A percentile compares a stretch with the other conserved stretches of the same genome.
These are phyloP conservation scores for Drosophila neotestacea DNA, from an alignment of 2,888 invertebrate genomes.

Conservation along the genomic window DNA sequence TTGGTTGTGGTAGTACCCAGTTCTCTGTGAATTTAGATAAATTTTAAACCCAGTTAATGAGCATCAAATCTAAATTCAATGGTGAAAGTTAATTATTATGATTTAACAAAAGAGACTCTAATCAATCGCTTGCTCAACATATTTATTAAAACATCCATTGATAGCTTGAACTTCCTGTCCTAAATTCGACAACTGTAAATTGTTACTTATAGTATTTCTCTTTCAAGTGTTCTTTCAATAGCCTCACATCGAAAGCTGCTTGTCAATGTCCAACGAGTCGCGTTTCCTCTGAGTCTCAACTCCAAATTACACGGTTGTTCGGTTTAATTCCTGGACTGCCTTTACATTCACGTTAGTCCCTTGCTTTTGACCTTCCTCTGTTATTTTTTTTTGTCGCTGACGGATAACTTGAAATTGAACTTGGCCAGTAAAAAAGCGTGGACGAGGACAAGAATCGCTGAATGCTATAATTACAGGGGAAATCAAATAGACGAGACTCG, in stretches of 20 bases:
- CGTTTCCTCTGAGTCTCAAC: conserved; percentile 12
- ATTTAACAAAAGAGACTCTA: background rate
- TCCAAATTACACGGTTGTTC: conserved; percentile 26
- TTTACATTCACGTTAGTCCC: background rate
- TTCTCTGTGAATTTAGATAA: background rate
- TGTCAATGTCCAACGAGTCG: conserved; percentile 29
- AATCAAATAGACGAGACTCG: conserved; percentile 75
- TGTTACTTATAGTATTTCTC: background rate
- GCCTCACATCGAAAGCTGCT: conserved; percentile 4
- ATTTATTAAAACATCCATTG: background rate
- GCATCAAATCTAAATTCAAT: conserved; percentile 9
- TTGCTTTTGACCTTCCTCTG: conserved; percentile 48
- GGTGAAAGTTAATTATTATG: conserved; percentile 3
- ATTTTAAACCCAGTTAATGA: conserved; percentile 33
- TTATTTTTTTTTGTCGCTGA: conserved; percentile 13
- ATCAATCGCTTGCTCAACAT: background rate
- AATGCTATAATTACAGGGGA: conserved; percentile 68
- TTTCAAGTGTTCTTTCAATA: conserved; percentile 14
- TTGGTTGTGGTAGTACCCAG: too few species aligned
- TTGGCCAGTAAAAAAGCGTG: conserved; percentile 23
- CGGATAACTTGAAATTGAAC: conserved; percentile 71
- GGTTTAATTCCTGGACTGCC: conserved; percentile 37
- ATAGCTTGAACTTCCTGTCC: background rate
- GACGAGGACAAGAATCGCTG: conserved; percentile 12
- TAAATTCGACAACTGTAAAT: background rate